Evolutionary conservation across 2,113 vertebrate genomes (phyloP).

Genomic region (Atractosteus spatula): DNA sequence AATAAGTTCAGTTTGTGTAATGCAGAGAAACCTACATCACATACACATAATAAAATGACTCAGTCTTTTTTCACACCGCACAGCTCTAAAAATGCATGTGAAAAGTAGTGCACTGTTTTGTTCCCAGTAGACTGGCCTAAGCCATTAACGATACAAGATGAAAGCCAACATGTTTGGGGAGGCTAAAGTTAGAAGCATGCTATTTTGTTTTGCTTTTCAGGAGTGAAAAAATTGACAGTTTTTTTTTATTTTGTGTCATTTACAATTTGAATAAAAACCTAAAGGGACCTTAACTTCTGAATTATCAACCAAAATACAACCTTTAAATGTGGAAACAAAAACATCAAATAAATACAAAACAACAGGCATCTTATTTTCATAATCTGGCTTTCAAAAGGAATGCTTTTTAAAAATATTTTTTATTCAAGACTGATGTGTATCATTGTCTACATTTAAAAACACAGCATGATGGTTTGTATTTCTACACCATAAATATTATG

Average conservation of each 20-base stretch:
- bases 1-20: neutral
- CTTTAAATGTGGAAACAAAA: no score
- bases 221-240: conserved; percentile 23
- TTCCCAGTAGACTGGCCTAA: conserved; percentile 8
- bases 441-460: no score
- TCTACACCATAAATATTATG: no score
- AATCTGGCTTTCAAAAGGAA: no score
- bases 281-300: conserved; percentile 18
- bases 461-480: no score
- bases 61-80: conserved; percentile 5
- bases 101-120: conserved; percentile 6
- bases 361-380: no score
- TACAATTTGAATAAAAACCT: conserved; percentile 43
- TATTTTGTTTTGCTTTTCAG: conserved; percentile 22
- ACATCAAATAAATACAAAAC: no score
- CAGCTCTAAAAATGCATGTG: conserved; percentile 7
- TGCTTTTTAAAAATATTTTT: no score
- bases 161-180: conserved; percentile 7
- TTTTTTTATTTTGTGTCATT: conserved; percentile 28
- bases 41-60: neutral
- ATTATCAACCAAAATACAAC: no score
- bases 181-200: conserved; percentile 10
- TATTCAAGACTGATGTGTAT: no score
- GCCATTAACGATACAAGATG: conserved; percentile 20
- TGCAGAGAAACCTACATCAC: neutral